Base-by-base conservation (phyloP, 2,797 vertebrate species). In the Lacerta agilis region DNA sequence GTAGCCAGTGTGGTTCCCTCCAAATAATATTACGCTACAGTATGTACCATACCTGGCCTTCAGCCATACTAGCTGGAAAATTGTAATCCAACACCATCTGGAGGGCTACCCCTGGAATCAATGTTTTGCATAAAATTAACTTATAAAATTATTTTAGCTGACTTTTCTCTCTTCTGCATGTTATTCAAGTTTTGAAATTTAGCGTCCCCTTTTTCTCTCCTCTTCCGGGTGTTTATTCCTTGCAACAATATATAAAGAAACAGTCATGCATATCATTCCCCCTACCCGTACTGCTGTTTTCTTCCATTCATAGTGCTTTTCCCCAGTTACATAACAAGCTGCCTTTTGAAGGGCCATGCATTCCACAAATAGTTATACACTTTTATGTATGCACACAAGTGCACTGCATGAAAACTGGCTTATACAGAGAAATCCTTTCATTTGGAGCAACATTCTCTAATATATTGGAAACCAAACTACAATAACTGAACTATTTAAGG, bases 361-460 rank as follows among this genome's bases (percentile, higher is more conserved):
- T 84, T 85, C 79, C 80, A 80, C 61, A 64, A 27, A 36, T 66
- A 80, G 73, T 73, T 36, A 29, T 25, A 49, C 58, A 45, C 8
- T 0, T 83, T 0, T 79, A 27, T 49, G 55, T 58, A 66, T 36
- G 58, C 69, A 20, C 27, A 84, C 45, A 81, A 71, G 9, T 69
- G 55, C 25, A 78, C 33, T 61, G 17, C 29, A 58, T 36, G 45
- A 45, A 83, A 55, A 38, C 72, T 41, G 17, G 5, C 71, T 88
- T 78, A 43, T 55, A 1, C 79, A 55, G 20, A 69, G 82, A 67
- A 61, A 64, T n/a, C 38, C 33, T 23, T 87, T 7, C 80, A 1
- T 90, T 79, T 81, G 80, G 88, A 87, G 45, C 66, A 86, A 79
- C 49, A 15, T 64, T 88, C 61, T 82, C 45, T 29, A 67, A 83